These are phyloP conservation scores for Leucosticte australis DNA, from an alignment of 2,113 vertebrate species.

Conservation along the genomic window DNA sequence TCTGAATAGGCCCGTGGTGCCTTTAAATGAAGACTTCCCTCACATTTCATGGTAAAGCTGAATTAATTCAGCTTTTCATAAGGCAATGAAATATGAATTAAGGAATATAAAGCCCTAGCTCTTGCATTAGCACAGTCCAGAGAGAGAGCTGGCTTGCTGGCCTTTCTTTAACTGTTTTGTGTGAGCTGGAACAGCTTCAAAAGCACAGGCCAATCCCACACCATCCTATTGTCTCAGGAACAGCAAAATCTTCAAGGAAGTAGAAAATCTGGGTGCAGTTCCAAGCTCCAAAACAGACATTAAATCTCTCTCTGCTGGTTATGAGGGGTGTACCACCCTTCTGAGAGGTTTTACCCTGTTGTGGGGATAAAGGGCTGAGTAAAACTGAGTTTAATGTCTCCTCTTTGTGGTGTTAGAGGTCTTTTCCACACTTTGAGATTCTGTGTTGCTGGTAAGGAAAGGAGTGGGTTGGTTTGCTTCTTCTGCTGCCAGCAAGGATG, in stretches of 20 bases:
- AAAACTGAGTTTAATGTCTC: not conserved
- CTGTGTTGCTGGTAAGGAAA: not conserved
- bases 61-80: not conserved
- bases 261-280: not conserved
- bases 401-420: not conserved
- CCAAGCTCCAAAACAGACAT: not conserved
- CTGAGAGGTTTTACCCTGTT: not conserved
- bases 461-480: not conserved
- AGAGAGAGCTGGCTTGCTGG: not conserved
- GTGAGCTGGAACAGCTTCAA: slow-evolving; percentile 13
- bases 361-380: not conserved
- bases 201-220: not conserved
- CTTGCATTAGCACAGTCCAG: not conserved
- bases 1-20: not conserved
- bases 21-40: not conserved
- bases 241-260: not conserved
- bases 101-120: not conserved
- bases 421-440: not conserved
- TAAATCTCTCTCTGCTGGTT: not conserved
- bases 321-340: not conserved
- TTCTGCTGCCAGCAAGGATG: not conserved
- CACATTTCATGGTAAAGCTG: not conserved
- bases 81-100: not conserved
- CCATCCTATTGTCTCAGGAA: not conserved
- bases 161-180: not conserved